phyloP scores from a whole-genome alignment of 2,797 vertebrate species.

The Sebastes miniatus region DNA sequence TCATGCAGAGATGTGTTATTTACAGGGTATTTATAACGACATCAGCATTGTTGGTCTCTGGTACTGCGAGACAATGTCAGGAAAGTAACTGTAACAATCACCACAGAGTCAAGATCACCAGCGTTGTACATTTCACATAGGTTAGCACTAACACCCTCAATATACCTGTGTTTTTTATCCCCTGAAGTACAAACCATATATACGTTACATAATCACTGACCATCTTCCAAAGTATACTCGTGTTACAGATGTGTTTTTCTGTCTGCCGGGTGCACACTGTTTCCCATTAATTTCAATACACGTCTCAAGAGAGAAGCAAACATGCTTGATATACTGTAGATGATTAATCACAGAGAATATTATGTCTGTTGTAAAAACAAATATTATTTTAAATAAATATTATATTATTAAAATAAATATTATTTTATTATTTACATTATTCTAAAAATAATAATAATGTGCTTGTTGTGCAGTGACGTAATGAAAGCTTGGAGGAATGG shows the following conservation, averaged over 20 bases:
- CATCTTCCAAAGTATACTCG: slow-evolving; percentile 6
- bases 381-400: too few species aligned
- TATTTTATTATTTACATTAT: neutral
- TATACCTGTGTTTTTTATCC: neutral
- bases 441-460: neutral
- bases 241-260: neutral
- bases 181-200: neutral
- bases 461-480: neutral
- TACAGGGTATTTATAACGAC: slow-evolving; percentile 31
- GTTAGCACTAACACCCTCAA: slow-evolving; percentile 15
- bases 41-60: slow-evolving; percentile 2
- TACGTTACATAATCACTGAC: slow-evolving; percentile 20
- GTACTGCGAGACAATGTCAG: slow-evolving; percentile 17
- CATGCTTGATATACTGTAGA: neutral
- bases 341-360: neutral
- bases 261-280: neutral
- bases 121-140: neutral
- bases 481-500: neutral
- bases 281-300: neutral
- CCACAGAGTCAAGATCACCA: neutral
- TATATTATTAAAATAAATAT: neutral
- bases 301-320: neutral
- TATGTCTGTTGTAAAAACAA: neutral
- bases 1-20: slow-evolving; percentile 71
- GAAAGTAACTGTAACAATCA: slow-evolving; percentile 1